Conservation (phyloP, 2,797 vertebrate species). For the Botia almorhae region DNA sequence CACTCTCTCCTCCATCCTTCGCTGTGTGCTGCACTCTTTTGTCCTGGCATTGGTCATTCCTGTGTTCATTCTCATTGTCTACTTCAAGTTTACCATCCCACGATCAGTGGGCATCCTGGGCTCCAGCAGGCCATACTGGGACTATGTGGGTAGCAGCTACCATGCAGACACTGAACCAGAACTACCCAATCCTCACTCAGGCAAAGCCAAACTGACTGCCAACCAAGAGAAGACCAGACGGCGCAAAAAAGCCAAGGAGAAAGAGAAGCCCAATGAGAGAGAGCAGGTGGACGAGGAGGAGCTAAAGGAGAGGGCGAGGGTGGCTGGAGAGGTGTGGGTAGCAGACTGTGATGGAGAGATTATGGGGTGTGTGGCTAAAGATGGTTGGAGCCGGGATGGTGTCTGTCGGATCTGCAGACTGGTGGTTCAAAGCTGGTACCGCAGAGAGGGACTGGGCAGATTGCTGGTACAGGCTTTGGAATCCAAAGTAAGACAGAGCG, state of each 20-base stretch:
- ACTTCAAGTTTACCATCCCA: slow-evolving; percentile 85
- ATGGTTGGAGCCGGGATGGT: slow-evolving; percentile 64
- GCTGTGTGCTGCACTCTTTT: slow-evolving; percentile 87
- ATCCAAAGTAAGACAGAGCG: slow-evolving; percentile 73
- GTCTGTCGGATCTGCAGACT: slow-evolving; percentile 77
- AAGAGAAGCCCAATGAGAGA: slow-evolving; percentile 59
- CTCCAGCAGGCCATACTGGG: slow-evolving; percentile 78
- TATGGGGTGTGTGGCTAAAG: slow-evolving; percentile 82
- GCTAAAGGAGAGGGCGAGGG: slow-evolving; percentile 68
- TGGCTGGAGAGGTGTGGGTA: slow-evolving; percentile 83
- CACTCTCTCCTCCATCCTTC: slow-evolving; percentile 82
- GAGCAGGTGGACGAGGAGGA: slow-evolving; percentile 69
- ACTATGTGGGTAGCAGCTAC: slow-evolving; percentile 80
- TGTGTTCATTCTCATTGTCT: slow-evolving; percentile 83
- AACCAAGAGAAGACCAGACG: slow-evolving; percentile 65
- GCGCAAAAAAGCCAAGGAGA: slow-evolving; percentile 62
- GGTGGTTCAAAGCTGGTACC: slow-evolving; percentile 86
- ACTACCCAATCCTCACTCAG: slow-evolving; percentile 71
- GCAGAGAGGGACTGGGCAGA: slow-evolving; percentile 82
- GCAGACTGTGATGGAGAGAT: slow-evolving; percentile 84
- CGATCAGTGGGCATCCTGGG: slow-evolving; percentile 79
- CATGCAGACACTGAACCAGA: slow-evolving; percentile 68
- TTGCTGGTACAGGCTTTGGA: slow-evolving; percentile 83
- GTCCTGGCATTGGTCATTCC: slow-evolving; percentile 85
- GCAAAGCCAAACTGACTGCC: slow-evolving; percentile 61